phyloP scores from a whole-genome alignment of 2,888 invertebrate genomes.

The Sminthurinus aureus region DNA sequence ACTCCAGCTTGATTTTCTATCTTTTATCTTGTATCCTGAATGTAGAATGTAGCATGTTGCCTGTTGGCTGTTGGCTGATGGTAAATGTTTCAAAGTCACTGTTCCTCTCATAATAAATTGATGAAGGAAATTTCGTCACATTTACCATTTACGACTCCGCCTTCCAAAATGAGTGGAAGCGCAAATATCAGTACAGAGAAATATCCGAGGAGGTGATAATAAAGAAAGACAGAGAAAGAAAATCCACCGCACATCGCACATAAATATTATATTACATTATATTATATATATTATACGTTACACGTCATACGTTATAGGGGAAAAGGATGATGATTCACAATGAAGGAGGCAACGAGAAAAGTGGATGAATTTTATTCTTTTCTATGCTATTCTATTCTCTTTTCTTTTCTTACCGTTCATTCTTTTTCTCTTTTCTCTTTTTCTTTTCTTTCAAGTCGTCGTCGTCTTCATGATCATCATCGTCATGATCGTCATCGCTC shows the following conservation, averaged over 20 bases:
- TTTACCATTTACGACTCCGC: neutral
- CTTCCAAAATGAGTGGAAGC: neutral
- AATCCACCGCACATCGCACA: no score
- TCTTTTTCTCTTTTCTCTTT: neutral
- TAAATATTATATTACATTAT: no score
- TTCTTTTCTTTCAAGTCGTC: neutral
- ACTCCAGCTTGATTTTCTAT: no score
- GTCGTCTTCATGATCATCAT: no score
- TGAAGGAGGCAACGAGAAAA: neutral
- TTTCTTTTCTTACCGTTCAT: neutral
- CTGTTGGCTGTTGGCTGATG: no score
- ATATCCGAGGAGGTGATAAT: slow-evolving; percentile 9
- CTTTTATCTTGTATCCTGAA: no score
- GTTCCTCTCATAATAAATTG: neutral
- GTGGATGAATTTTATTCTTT: neutral
- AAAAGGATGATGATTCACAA: slow-evolving; percentile 13
- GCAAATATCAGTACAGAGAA: neutral
- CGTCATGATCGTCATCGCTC: no score
- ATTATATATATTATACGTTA: no score
- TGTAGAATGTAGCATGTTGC: no score
- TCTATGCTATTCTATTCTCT: neutral
- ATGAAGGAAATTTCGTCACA: neutral
- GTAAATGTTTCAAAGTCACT: no score
- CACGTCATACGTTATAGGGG: neutral
- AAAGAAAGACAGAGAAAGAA: neutral